phyloP scores from a whole-genome alignment of 2,113 vertebrate genomes.

The Piliocolobus tephrosceles region DNA sequence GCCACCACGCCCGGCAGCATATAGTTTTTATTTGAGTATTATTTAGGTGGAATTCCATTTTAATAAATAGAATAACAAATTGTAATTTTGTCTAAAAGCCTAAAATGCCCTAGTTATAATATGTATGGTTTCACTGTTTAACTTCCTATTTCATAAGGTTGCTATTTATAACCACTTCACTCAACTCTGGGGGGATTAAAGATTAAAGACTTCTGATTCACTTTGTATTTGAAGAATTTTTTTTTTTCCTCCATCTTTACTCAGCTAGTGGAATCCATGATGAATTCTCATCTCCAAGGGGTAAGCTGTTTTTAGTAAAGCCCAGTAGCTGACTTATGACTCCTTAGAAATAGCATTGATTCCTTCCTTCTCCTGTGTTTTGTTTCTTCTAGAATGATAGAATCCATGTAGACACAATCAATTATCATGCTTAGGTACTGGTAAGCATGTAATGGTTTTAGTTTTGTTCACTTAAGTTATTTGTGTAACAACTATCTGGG shows the following conservation, averaged over 20 bases:
- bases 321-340: constrained; percentile 47
- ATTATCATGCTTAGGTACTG: constrained; percentile 55
- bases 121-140: constrained; percentile 60
- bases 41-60: constrained; percentile 33
- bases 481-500: not conserved
- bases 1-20: not conserved
- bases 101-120: constrained; percentile 63
- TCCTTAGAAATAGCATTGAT: constrained; percentile 64
- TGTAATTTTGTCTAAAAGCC: constrained; percentile 27
- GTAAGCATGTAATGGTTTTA: constrained; percentile 53
- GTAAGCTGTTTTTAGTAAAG: constrained; percentile 72
- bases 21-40: constrained; percentile 8
- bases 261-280: constrained; percentile 77
- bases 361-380: constrained; percentile 56
- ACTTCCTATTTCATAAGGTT: constrained; percentile 35
- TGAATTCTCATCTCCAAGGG: constrained; percentile 74
- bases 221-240: constrained; percentile 73
- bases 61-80: constrained; percentile 26
- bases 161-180: constrained; percentile 63
- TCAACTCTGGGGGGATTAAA: constrained; percentile 47
- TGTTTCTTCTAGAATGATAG: constrained; percentile 57
- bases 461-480: not conserved
- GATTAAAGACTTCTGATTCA: constrained; percentile 68
- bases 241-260: constrained; percentile 57
- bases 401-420: constrained; percentile 38